Evolutionary conservation across 2,797 vertebrate species (phyloP), one percentile per base, ranked within the genome.

Genomic region (Botia kubotai): DNA sequence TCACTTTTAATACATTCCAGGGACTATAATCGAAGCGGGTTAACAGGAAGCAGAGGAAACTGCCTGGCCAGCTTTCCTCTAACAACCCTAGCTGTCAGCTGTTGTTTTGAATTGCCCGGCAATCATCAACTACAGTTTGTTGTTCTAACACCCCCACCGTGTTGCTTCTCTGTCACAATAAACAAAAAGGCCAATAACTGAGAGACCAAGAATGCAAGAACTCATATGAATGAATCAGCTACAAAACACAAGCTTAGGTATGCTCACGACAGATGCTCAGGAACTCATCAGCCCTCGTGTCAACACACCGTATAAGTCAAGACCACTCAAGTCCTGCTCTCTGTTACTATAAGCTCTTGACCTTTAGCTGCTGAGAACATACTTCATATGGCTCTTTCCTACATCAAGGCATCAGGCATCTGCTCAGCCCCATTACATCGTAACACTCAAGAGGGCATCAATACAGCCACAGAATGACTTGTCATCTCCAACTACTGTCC

Each of bases 401-500:
- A 65, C 48, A 82, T 6, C 50, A 78, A 70, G 70, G 52, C 43
- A 71, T 10, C 43, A 52, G 79, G 72, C 81, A 82, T 82, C 72
- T 84, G 81, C 77, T 86, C 58, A 68, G 66, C 19, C 75, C 43
- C 60, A 36, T 69, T 67, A 68, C 76, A 60, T 21, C 26, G 69
- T 57, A 57, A 72, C 33, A 58, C 65, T 72, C 33, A 73, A 79
- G 66, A 29, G 50, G 66, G 68, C 82, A 85, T 84, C 71, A 74
- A 78, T 53, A 72, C 72, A 33, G 46, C 36, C 36, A 71, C 43
- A 80, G 72, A 60, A 80, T 21, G 29, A 57, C 62, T 74, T 36
- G 8, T 72, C 77, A 76, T 75, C 72, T 79, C 69, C 72, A 66
- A 19, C 17, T 79, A 82, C 78, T 79, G 52, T 53, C 63, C 82